Conservation (phyloP, 2,797 vertebrate species). For the Echiichthys vipera region DNA sequence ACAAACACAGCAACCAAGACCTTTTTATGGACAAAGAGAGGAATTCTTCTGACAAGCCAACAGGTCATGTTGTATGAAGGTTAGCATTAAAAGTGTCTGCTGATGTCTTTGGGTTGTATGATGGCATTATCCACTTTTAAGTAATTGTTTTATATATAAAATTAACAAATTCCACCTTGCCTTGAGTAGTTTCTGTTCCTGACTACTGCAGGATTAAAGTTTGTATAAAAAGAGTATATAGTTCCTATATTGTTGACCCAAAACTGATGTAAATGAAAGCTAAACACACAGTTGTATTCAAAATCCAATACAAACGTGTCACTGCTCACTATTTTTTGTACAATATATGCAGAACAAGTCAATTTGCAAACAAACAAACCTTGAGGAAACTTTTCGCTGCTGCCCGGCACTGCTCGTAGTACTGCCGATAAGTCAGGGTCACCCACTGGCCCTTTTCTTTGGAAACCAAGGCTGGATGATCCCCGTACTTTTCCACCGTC, state of each 20-base stretch:
- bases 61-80: too few species aligned
- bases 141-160: too few species aligned
- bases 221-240: not conserved
- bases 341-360: not conserved
- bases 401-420: conserved; percentile 79
- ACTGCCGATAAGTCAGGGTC: conserved; percentile 79
- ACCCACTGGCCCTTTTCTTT: conserved; percentile 74
- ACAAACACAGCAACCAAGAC: not conserved
- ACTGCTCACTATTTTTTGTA: not conserved
- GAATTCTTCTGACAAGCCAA: not conserved
- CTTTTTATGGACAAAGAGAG: too few species aligned
- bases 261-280: not conserved
- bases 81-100: too few species aligned
- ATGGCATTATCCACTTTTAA: not conserved
- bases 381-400: conserved; percentile 88
- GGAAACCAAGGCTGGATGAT: conserved; percentile 74
- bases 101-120: not conserved
- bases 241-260: not conserved
- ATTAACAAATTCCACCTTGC: too few species aligned
- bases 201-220: not conserved
- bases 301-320: not conserved
- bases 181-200: not conserved
- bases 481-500: conserved; percentile 69
- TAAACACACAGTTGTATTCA: not conserved
- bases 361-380: conserved; percentile 73